Base-by-base conservation (phyloP, 2,113 vertebrate species). In the Tor tambroides region DNA sequence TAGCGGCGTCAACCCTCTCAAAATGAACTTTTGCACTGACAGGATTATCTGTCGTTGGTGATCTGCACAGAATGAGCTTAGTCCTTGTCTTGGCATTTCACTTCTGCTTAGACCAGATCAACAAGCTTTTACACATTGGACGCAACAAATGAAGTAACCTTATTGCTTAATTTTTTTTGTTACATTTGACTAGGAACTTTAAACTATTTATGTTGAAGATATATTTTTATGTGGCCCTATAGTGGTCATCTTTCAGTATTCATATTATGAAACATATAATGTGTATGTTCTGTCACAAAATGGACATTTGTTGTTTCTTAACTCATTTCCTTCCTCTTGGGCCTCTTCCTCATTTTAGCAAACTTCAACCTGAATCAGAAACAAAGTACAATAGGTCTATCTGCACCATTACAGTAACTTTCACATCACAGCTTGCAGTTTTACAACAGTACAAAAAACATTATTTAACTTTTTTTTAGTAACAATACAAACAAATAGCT, bases 311-410 rank as follows among this genome's bases (percentile, higher is more conserved):
- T 88, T 84, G 87, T 90, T 84, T 85, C 81, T 85, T 80, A 86
- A 80, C 84, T 79, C 30, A 46, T 87, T 90, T 90, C 89, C 89
- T 90, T 88, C 89, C 89, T 88, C 59, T 54, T 85, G 4, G 59
- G 56, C 71, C 82, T 88, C 87, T 90, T 90, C 89, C 89, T 51
- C 82, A 83, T 90, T 90, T 88, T 51, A 7, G 65, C 11, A 17
- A 46, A 86, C 59, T 43, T 71, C 56, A 85, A 32, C 54, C 85
- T 76, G 56, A 54, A 84, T 80, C 80, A 80, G 65, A 84, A 65
- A 84, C 72, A 7, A 75, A 86, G 63, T 56, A 80, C 65, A 65
- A 80, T 41, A 59, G 30, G 51, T 81, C 35, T 28, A 38, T 80
- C 51, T 80, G 32, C 54, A 79, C 17, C 15, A 11, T 65, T 56